Conservation (phyloP, 64 coral and sea anemone genomes). For the Anthopleura sola region DNA sequence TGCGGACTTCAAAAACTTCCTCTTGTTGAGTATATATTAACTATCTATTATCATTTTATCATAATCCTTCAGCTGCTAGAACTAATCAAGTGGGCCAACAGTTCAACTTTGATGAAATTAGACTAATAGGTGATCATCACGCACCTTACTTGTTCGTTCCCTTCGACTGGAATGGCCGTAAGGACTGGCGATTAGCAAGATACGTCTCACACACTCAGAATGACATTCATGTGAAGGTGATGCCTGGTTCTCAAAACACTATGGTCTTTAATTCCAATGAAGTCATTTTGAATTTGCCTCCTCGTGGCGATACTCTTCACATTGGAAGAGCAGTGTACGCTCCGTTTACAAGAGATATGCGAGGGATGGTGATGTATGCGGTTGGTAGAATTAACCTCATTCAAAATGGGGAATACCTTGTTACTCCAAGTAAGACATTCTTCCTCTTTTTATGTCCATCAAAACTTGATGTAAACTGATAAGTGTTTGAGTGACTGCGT, state of each 20-base stretch:
- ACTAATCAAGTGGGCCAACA: not conserved
- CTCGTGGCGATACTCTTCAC: not conserved
- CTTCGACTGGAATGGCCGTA: not conserved
- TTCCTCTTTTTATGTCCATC: no score
- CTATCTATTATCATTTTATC: not conserved
- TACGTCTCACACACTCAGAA: not conserved
- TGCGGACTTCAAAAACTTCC: not conserved
- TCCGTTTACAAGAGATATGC: conserved; percentile 8
- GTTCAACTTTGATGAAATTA: conserved; percentile 10
- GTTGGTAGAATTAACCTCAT: not conserved
- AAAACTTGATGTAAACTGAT: no score
- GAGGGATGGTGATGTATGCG: not conserved
- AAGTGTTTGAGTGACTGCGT: no score
- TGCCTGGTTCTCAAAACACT: not conserved
- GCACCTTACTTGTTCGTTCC: not conserved
- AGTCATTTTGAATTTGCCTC: conserved; percentile 16
- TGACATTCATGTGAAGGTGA: conserved; percentile 6
- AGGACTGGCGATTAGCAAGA: conserved; percentile 12
- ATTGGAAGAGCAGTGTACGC: not conserved
- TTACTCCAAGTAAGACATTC: conserved; percentile 12
- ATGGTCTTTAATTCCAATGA: not conserved
- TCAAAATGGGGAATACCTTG: not conserved
- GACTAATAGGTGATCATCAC: not conserved
- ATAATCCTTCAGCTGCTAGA: not conserved
- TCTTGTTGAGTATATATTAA: not conserved